Evolutionary conservation across 1,140 invertebrate species (phyloP).

Genomic region (Dendroctonus ponderosae): DNA sequence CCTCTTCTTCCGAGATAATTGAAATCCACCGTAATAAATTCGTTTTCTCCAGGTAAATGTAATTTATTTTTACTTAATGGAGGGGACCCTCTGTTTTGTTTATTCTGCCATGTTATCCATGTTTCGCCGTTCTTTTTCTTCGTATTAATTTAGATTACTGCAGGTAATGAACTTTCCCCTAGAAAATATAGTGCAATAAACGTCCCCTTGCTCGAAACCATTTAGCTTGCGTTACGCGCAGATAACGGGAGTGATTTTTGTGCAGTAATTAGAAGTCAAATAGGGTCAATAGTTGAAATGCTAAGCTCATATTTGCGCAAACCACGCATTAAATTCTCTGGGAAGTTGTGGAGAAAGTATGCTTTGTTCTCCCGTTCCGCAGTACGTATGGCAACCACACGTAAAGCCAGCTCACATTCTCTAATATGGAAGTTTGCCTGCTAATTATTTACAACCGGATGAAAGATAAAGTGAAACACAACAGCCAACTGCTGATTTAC

Average conservation of each 20-base stretch:
- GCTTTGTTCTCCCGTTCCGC: not conserved
- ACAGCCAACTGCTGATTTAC: slow-evolving; percentile 30
- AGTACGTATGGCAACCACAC: not conserved
- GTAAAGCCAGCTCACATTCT: too few relatives aligned
- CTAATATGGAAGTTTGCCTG: slow-evolving; percentile 20
- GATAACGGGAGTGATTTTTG: too few relatives aligned
- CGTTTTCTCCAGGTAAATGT: slow-evolving; percentile 36
- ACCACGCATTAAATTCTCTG: too few relatives aligned
- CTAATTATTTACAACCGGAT: slow-evolving; percentile 35
- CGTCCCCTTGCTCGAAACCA: too few relatives aligned
- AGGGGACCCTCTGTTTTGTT: slow-evolving; percentile 34
- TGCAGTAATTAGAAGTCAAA: too few relatives aligned
- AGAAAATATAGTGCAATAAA: slow-evolving; percentile 17
- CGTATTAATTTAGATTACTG: slow-evolving; percentile 25
- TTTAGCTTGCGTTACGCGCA: too few relatives aligned
- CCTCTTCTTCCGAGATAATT: slow-evolving; percentile 32
- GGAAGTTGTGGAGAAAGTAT: too few relatives aligned
- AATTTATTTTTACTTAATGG: slow-evolving; percentile 36
- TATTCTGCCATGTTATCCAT: slow-evolving; percentile 15
- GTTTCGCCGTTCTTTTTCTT: slow-evolving; percentile 10
- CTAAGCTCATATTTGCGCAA: too few relatives aligned
- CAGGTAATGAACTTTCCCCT: slow-evolving; percentile 24
- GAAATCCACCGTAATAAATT: slow-evolving; percentile 34
- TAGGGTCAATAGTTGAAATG: too few relatives aligned
- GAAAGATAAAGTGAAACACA: slow-evolving; percentile 34